Evolutionary conservation across 2,113 vertebrate species (phyloP).

Genomic region (Lagenorhynchus albirostris): DNA sequence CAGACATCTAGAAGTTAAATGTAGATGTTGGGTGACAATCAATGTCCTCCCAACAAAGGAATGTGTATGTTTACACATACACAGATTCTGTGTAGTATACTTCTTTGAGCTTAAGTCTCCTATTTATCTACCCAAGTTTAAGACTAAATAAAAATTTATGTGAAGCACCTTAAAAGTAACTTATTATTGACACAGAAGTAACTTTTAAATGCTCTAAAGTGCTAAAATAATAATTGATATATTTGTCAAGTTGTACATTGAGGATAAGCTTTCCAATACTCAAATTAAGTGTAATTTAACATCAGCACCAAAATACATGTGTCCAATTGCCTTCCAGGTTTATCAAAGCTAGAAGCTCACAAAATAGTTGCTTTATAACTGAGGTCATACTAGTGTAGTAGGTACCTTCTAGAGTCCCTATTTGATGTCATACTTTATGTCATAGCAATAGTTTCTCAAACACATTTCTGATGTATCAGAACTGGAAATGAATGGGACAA

Average conservation of each 20-base stretch:
- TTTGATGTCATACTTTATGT: neutral
- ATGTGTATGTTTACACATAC: neutral
- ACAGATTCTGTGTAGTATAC: neutral
- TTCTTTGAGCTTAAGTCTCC: neutral
- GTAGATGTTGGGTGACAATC: neutral
- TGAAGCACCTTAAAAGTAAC: neutral
- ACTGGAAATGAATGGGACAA: neutral
- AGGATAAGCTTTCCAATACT: neutral
- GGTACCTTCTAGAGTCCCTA: neutral
- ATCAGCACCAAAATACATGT: neutral
- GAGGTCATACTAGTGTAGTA: neutral
- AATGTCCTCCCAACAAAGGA: neutral
- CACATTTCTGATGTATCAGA: neutral
- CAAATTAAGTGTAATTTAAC: neutral
- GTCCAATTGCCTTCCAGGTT: neutral
- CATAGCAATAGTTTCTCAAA: neutral
- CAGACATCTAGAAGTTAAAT: neutral
- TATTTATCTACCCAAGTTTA: neutral
- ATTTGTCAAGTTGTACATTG: neutral
- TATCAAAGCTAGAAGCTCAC: neutral
- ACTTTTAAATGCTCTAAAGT: neutral
- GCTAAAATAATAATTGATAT: neutral
- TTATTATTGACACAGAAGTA: neutral
- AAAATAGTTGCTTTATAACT: neutral
- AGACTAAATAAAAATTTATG: neutral